Conservation (phyloP, 2,113 vertebrate genomes). For the Cebidichthys violaceus region DNA sequence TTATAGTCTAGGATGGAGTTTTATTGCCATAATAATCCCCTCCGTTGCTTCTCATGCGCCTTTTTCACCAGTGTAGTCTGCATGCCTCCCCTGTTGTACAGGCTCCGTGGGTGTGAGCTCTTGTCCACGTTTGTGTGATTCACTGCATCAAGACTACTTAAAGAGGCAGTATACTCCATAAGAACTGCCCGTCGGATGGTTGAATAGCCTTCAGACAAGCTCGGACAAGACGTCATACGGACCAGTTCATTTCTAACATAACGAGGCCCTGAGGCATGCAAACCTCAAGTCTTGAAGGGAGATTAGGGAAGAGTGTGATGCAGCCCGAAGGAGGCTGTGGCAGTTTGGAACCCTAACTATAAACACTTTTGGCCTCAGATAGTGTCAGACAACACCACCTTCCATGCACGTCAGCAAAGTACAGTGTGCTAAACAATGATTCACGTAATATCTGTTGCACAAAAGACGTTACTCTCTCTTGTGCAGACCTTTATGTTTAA, state of each 20-base stretch:
- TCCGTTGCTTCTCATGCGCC: not conserved
- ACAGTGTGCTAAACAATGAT: not conserved
- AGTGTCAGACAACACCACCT: not conserved
- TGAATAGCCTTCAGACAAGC: not conserved
- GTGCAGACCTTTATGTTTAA: slow-evolving; percentile 4
- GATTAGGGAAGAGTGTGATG: too few species aligned
- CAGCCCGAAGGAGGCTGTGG: not conserved
- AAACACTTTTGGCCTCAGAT: not conserved
- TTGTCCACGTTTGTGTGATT: not conserved
- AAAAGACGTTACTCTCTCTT: not conserved
- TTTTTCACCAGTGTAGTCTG: not conserved
- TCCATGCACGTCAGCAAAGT: not conserved
- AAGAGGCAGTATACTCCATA: not conserved
- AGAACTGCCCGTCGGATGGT: not conserved
- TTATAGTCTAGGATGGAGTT: slow-evolving; percentile 20
- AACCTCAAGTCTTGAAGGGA: not conserved
- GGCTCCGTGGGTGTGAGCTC: not conserved
- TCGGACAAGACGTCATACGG: not conserved
- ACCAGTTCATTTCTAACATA: not conserved
- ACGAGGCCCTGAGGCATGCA: not conserved
- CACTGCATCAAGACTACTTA: too few species aligned
- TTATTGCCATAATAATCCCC: slow-evolving; percentile 7
- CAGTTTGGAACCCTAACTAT: not conserved
- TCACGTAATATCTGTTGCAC: not conserved
- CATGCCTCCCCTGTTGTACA: not conserved